Evolutionary conservation across 2,888 invertebrate species (phyloP), one percentile per base, ranked within the genome.

Genomic region (Noctua comes): DNA sequence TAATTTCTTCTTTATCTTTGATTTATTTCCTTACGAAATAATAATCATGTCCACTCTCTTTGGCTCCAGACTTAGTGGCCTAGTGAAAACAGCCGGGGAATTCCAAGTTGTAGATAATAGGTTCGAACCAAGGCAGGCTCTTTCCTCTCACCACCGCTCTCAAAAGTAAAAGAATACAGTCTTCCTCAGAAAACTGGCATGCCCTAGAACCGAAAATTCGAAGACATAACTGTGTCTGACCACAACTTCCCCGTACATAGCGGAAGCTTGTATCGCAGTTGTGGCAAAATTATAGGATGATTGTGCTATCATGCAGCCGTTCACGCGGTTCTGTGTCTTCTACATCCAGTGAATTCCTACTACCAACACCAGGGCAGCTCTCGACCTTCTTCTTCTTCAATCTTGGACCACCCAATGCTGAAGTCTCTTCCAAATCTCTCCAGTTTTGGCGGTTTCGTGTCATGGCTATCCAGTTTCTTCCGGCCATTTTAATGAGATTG

Each of bases 1-100:
- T 66, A 16, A 73, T 73, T 66, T 73, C 40, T 66, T 57, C 8
- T 40, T 27, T 27, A 62, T 18, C 27, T 59, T 21, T 31, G 54
- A 8, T 11, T 48, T 48, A 36, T 73, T 36, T 69, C 2, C n/a
- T 48, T 36, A 36, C 21, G n/a, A 48, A 46, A 68, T n/a, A 18
- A 46, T 16, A 27, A 59, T 24, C 4, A 36, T 24, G 27, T 18
- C 2, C 16, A 6, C 27, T 16, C 6, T 13, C 59, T 2, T 59
- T 59, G 59, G 18, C 59, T 27, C 57, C 1, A 7, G 7, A 40
- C 7, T 0, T 16, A 0, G 57, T 16, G 6, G n/a, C 11, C 18
- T 54, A 54, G 27, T 27, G 2, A 16, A 27, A 59, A 2, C 27
- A 6, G 7, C 7, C 16, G 18, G 59, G 18, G 16, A 27, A 59